Percentiles rank a stretch among this genome's conserved stretches.
Evolutionary conservation across 35 echinoderm and acorn worm species (phyloP).

Genomic region (Diadema setosum): DNA sequence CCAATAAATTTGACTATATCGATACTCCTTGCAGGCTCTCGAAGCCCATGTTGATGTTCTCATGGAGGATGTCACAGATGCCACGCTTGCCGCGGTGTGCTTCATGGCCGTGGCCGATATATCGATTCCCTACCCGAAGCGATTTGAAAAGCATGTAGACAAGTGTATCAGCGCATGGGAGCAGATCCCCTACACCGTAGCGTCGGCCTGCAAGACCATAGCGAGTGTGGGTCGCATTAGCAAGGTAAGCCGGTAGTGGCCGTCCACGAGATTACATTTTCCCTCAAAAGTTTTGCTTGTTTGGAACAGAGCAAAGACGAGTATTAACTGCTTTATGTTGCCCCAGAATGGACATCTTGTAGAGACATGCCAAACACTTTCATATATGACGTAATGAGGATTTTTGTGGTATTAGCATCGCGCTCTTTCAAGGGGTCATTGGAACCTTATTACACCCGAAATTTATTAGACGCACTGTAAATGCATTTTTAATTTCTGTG

Average conservation of each 20-base stretch:
- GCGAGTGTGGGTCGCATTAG: constrained; percentile 71
- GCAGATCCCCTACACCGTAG: constrained; percentile 46
- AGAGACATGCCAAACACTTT: not conserved
- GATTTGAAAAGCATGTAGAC: constrained; percentile 60
- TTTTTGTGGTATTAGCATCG: too few species aligned
- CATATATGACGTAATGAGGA: not conserved
- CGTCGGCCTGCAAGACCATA: constrained; percentile 50
- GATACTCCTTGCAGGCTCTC: constrained; percentile 28
- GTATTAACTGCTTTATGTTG: not conserved
- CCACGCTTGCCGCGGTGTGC: not conserved
- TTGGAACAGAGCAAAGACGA: not conserved
- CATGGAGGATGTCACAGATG: constrained; percentile 44
- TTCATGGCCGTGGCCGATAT: constrained; percentile 52
- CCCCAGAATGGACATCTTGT: not conserved
- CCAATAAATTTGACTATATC: not conserved
- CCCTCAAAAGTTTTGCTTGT: not conserved
- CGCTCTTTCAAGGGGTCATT: too few species aligned
- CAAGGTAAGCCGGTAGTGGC: constrained; percentile 69
- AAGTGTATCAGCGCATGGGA: constrained; percentile 24
- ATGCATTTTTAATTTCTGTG: too few species aligned
- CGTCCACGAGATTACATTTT: not conserved
- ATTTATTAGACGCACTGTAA: too few species aligned
- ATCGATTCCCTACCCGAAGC: constrained; percentile 29
- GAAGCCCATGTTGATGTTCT: constrained; percentile 45
- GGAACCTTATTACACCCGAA: too few species aligned